These are phyloP conservation scores for Platygyra sinensis DNA, from an alignment of 64 coral and sea anemone species.

Conservation along the genomic window DNA sequence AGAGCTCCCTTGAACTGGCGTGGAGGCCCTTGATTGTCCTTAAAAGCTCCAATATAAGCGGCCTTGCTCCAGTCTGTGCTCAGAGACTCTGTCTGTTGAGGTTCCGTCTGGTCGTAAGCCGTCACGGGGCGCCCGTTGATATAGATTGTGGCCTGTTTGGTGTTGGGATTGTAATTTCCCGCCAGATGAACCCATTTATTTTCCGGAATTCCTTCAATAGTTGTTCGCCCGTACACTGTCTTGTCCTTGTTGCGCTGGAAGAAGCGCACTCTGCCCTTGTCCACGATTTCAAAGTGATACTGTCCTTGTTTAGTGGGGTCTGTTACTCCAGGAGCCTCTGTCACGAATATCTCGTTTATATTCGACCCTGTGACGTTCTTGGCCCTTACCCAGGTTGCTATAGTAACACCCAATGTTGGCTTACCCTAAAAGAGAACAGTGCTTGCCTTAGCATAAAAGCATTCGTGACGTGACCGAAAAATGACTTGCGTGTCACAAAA, in stretches of 20 bases:
- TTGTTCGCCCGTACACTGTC: slow-evolving; percentile 80
- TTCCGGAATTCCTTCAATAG: slow-evolving; percentile 62
- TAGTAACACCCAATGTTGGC: slow-evolving; percentile 78
- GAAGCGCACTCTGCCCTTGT: slow-evolving; percentile 81
- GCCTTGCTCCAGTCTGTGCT: slow-evolving; percentile 80
- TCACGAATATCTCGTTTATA: slow-evolving; percentile 79
- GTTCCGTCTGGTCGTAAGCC: slow-evolving; percentile 76
- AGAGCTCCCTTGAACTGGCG: slow-evolving; percentile 78
- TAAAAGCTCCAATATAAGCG: slow-evolving; percentile 75
- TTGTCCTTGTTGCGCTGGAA: slow-evolving; percentile 91
- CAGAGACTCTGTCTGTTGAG: slow-evolving; percentile 70
- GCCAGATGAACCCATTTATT: slow-evolving; percentile 84
- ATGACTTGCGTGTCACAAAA: too few relatives aligned
- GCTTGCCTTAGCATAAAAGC: neutral
- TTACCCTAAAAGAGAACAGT: slow-evolving; percentile 54
- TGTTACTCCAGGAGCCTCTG: slow-evolving; percentile 23
- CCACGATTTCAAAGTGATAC: slow-evolving; percentile 91
- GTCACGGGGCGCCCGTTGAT: slow-evolving; percentile 74
- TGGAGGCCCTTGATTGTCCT: slow-evolving; percentile 44
- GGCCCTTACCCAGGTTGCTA: slow-evolving; percentile 82
- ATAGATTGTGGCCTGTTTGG: slow-evolving; percentile 68
- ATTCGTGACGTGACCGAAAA: neutral
- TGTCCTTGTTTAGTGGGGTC: slow-evolving; percentile 60
- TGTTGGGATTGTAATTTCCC: slow-evolving; percentile 73
- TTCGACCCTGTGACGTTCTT: slow-evolving; percentile 72